Evolutionary conservation across 2,113 vertebrate species (phyloP).

Genomic region (Siniperca chuatsi): DNA sequence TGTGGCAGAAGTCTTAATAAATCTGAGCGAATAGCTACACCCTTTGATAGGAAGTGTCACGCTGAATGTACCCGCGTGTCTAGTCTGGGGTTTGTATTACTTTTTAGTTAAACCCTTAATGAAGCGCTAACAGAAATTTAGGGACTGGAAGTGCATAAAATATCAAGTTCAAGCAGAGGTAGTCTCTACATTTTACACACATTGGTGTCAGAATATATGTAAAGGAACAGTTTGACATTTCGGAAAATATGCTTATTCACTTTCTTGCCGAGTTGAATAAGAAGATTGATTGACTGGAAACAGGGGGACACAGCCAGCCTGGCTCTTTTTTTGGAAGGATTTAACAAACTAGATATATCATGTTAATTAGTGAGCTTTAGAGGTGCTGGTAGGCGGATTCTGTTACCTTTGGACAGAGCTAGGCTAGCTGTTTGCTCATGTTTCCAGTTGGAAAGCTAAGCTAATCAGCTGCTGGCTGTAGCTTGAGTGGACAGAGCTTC

Average conservation of each 20-base stretch:
- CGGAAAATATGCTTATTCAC: background rate
- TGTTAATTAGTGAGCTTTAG: background rate
- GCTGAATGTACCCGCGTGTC: background rate
- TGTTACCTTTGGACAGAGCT: background rate
- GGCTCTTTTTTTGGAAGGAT: no score
- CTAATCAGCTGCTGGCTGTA: background rate
- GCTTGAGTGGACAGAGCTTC: background rate
- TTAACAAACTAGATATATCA: no score
- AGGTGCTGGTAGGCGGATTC: background rate
- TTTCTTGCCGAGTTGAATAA: background rate
- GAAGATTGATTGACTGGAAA: background rate
- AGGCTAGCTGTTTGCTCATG: background rate
- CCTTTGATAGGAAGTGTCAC: constrained; percentile 16
- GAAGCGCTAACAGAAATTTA: background rate
- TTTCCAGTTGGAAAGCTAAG: background rate
- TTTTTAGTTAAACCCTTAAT: background rate
- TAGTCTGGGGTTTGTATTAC: background rate
- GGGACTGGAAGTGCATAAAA: background rate
- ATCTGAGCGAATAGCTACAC: background rate
- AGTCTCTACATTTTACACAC: no score
- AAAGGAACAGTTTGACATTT: background rate
- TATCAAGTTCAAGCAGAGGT: background rate
- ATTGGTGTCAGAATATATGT: background rate
- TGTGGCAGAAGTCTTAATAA: constrained; percentile 4
- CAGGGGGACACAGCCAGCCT: no score